Percentiles rank a stretch among this genome's conserved stretches.
phyloP scores from a whole-genome alignment of 2,113 vertebrate genomes.

The Tyrannus savana region DNA sequence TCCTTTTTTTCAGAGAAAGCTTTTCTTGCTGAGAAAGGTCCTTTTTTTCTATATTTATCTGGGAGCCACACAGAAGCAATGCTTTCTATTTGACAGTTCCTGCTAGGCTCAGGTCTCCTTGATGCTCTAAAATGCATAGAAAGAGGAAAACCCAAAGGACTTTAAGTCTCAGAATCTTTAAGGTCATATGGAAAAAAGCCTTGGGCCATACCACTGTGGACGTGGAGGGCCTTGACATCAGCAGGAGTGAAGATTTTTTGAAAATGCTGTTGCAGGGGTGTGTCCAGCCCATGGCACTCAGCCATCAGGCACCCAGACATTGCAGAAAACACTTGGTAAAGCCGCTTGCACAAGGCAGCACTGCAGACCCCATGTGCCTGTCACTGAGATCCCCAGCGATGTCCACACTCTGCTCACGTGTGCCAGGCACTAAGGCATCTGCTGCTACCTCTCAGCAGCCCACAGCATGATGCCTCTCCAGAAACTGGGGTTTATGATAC shows the following conservation, averaged over 20 bases:
- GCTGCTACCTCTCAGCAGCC: neutral
- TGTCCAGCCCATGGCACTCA: neutral
- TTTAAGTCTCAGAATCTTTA: neutral
- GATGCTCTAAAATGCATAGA: neutral
- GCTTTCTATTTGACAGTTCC: neutral
- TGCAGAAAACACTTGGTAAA: neutral
- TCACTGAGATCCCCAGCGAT: rapidly evolving
- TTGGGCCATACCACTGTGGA: neutral
- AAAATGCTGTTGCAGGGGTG: neutral
- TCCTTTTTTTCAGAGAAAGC: neutral
- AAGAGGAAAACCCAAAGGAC: neutral
- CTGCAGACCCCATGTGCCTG: neutral
- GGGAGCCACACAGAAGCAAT: neutral
- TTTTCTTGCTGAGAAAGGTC: neutral
- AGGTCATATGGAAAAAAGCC: neutral
- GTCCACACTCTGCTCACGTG: rapidly evolving
- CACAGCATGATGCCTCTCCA: neutral
- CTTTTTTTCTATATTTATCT: neutral
- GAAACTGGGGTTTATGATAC: neutral
- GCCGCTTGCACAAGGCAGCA: neutral
- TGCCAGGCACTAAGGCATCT: neutral
- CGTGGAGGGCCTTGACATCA: neutral
- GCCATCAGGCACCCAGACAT: rapidly evolving
- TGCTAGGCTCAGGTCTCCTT: neutral
- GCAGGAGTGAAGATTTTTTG: neutral